A percentile compares a stretch with the other conserved stretches of the same genome.
phyloP scores from a whole-genome alignment of 2,888 invertebrate species.

The Coelinius sp. region DNA sequence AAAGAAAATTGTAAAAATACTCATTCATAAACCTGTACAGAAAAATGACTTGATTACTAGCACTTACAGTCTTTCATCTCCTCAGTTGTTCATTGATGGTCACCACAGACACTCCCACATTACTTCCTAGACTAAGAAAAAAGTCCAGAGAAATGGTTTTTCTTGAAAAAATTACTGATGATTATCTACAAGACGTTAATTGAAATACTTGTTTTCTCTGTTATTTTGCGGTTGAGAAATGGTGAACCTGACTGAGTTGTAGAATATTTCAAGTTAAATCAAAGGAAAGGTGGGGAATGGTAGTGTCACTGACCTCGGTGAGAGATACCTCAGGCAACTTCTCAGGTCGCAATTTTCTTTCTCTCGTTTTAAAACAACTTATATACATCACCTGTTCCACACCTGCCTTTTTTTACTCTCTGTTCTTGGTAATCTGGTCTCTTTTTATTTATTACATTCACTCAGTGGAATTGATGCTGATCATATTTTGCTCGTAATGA shows the following conservation, averaged over 20 bases:
- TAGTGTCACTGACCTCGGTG: constrained; percentile 15
- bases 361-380: constrained; percentile 26
- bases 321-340: constrained; percentile 12
- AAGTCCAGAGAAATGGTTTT: not conserved
- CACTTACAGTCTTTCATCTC: too few species aligned
- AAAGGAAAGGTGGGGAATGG: not conserved
- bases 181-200: not conserved
- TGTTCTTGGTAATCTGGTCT: not conserved
- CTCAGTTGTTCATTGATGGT: too few species aligned
- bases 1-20: too few species aligned
- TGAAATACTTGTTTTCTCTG: constrained; percentile 5
- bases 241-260: constrained; percentile 8
- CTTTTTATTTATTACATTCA: not conserved
- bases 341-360: constrained; percentile 25
- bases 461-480: not conserved
- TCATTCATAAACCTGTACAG: too few species aligned
- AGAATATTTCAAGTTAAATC: constrained; percentile 3
- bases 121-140: too few species aligned
- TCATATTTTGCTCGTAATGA: not conserved
- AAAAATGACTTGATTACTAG: too few species aligned
- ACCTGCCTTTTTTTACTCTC: constrained; percentile 10
- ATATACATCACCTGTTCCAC: constrained; percentile 24
- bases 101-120: too few species aligned
- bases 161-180: not conserved
- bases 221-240: not conserved